Evolutionary conservation across 2,888 invertebrate genomes (phyloP), one percentile per base, ranked within the genome.

Genomic region (Maniola hyperantus): DNA sequence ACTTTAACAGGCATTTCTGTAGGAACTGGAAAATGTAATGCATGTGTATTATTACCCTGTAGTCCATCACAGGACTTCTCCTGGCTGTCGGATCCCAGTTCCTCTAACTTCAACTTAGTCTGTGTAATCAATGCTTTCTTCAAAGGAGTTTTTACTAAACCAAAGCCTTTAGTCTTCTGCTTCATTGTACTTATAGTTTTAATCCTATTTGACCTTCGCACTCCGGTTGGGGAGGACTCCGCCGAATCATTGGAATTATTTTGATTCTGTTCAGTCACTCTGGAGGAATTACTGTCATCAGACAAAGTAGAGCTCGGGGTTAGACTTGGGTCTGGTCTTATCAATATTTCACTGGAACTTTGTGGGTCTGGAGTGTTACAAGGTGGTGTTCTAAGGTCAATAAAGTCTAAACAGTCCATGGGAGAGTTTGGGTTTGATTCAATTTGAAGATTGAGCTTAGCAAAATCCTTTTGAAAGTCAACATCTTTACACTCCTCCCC

Each of bases 1-100:
- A 96, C 96, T 88, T 96, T 96, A 0, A 96, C 95, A 1, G 96
- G 96, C 88, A 95, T 95, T 64, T 93, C 93, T 62, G 91, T 91
- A 60, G 89, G 86, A 48, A 93, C 87, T 26, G 88, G 87, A 64
- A 90, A 89, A 62, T 91, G 86, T 57, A 88, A 85, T 50, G 92
- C 89, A 68, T 87, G 83, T 64, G 89, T 80, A 74, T 76, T 80
- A 74, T 76, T 78, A 73, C 69, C 79, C 69, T 74, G 74, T 64
- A 79, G 64, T 44, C 76, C 72, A 73, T 88, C 91, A 46, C 75
- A 75, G 50, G 76, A 75, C 70, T 84, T 92, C 39, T 85, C 89
- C 68, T 89, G 89, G 72, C 93, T 94, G 65, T 94, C 94, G 62
- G 93, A 94, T 69, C 93, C 93, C 68, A 93, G 88, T 77, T 95